Evolutionary conservation across 1,140 invertebrate genomes (phyloP).

Genomic region (Leptopilina boulardi): DNA sequence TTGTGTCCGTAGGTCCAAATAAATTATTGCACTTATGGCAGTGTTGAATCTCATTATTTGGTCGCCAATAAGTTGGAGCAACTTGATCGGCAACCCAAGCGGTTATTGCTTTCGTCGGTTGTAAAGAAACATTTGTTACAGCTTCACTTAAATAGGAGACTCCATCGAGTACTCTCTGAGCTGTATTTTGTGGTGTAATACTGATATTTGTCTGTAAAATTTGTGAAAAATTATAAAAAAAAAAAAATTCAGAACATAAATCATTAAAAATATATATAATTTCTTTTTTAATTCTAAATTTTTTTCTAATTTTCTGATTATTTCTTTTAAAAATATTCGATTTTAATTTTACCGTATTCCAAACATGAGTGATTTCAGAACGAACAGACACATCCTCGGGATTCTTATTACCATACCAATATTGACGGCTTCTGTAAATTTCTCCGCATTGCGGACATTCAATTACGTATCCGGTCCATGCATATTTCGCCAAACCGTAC

Average conservation of each 20-base stretch:
- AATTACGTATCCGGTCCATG: constrained; percentile 89
- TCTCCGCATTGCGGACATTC: constrained; percentile 89
- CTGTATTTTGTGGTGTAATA: constrained; percentile 80
- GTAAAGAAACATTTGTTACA: constrained; percentile 81
- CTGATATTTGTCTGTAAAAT: constrained; percentile 60
- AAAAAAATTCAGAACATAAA: neutral
- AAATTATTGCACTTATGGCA: constrained; percentile 81
- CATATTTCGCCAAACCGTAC: constrained; percentile 85
- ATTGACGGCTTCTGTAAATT: constrained; percentile 88
- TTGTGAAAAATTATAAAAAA: neutral
- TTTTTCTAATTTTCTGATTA: too few relatives aligned
- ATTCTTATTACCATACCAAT: constrained; percentile 90
- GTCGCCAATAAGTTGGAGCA: constrained; percentile 88
- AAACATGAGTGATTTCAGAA: constrained; percentile 87
- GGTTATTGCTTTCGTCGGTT: constrained; percentile 82
- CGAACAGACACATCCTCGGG: constrained; percentile 83
- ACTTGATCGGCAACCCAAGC: constrained; percentile 87
- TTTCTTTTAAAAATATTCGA: neutral
- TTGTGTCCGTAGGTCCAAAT: constrained; percentile 77
- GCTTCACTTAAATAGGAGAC: constrained; percentile 84
- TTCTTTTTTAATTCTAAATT: too few relatives aligned
- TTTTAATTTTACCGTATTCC: constrained; percentile 81
- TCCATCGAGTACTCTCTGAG: constrained; percentile 85
- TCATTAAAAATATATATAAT: too few relatives aligned
- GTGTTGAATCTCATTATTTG: constrained; percentile 85